phyloP scores from a whole-genome alignment of 2,888 invertebrate species.

The Meliscaeva auricollis region DNA sequence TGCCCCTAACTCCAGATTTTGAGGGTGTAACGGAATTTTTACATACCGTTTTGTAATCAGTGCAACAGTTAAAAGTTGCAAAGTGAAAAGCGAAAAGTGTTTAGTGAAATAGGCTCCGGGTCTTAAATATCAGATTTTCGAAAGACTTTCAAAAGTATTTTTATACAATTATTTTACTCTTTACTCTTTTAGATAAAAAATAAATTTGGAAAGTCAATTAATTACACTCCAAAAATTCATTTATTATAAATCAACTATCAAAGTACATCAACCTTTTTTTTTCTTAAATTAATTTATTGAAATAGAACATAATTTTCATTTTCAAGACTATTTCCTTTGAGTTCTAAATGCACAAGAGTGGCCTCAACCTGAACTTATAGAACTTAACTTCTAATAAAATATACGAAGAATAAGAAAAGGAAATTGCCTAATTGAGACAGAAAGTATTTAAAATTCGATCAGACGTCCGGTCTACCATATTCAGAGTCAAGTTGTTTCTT shows the following conservation, averaged over 20 bases:
- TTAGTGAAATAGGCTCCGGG: too few relatives aligned
- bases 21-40: too few relatives aligned
- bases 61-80: too few relatives aligned
- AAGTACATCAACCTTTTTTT: neutral
- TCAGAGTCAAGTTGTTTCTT: conserved; percentile 5
- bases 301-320: neutral
- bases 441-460: conserved; percentile 49
- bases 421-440: conserved; percentile 41
- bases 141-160: too few relatives aligned
- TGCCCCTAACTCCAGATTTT: too few relatives aligned
- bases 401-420: conserved; percentile 28
- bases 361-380: neutral
- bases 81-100: too few relatives aligned
- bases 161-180: too few relatives aligned
- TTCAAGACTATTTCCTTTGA: neutral
- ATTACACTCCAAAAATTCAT: too few relatives aligned
- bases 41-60: too few relatives aligned
- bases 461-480: conserved; percentile 53
- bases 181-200: too few relatives aligned
- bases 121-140: too few relatives aligned
- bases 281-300: neutral
- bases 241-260: neutral
- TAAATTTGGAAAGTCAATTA: too few relatives aligned
- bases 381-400: neutral
- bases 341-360: neutral